Percentiles rank a stretch among this genome's conserved stretches.
These are phyloP conservation scores for Orthonyx spaldingii DNA, from an alignment of 2,113 vertebrate genomes.

Conservation along the genomic window DNA sequence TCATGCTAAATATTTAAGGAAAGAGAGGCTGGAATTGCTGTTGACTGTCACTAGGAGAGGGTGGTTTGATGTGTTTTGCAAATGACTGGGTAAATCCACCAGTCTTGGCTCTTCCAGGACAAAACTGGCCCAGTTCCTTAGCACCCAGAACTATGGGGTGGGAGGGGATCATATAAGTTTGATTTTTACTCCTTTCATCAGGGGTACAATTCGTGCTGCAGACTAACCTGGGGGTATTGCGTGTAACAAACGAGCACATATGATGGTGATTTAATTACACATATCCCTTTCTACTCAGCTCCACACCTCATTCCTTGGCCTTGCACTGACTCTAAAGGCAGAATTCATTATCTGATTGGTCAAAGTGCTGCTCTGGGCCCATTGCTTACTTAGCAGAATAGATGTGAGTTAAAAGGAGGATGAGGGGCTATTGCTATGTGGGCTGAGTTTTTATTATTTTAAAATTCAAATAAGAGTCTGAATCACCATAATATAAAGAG, in stretches of 20 bases:
- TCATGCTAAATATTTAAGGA: not conserved
- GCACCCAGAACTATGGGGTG: not conserved
- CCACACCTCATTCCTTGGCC: not conserved
- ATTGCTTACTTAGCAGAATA: constrained; percentile 34
- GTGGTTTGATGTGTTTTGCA: not conserved
- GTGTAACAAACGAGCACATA: not conserved
- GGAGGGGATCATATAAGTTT: rapidly evolving
- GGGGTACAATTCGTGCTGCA: not conserved
- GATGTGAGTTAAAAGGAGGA: not conserved
- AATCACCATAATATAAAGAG: constrained; percentile 56
- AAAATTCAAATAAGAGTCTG: constrained; percentile 53
- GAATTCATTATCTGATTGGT: constrained; percentile 13
- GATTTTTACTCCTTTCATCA: not conserved
- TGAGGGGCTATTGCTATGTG: not conserved
- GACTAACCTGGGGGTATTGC: not conserved
- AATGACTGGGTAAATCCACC: not conserved
- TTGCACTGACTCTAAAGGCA: not conserved
- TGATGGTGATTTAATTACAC: not conserved
- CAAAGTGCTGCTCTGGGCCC: not conserved
- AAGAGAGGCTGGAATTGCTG: not conserved
- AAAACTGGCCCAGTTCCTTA: not conserved
- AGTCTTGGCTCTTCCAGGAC: not conserved
- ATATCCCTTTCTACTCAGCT: not conserved
- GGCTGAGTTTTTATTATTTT: constrained; percentile 24
- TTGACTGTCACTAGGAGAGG: not conserved